A percentile compares a stretch with the other conserved stretches of the same genome.
Conservation (phyloP, 2,888 invertebrate genomes). For the Drosophila paranaensis region DNA sequence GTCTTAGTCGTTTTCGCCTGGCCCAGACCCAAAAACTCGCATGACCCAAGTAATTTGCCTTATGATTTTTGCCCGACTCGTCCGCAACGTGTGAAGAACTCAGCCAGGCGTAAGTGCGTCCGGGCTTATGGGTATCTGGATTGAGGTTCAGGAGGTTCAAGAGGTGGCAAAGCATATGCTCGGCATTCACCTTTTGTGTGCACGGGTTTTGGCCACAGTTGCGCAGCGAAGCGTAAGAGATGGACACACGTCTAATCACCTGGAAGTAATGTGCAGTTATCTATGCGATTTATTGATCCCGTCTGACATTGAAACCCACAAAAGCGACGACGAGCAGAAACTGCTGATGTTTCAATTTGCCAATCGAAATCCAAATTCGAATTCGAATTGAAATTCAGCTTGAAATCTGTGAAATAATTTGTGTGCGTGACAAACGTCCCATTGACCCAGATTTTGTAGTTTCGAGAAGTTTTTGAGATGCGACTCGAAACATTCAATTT, state of each 20-base stretch:
- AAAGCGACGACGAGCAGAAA: neutral
- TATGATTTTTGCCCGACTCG: slow-evolving; percentile 58
- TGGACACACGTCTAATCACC: slow-evolving; percentile 77
- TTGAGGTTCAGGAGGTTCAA: slow-evolving; percentile 2
- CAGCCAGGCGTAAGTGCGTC: slow-evolving; percentile 76
- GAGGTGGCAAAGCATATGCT: slow-evolving; percentile 42
- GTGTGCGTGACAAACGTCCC: slow-evolving; percentile 18
- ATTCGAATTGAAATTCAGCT: slow-evolving; percentile 1
- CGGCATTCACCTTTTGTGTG: slow-evolving; percentile 47
- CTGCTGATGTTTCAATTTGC: slow-evolving; percentile 43
- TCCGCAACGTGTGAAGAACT: slow-evolving; percentile 71
- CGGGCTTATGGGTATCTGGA: slow-evolving; percentile 36
- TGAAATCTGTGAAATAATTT: slow-evolving; percentile 1
- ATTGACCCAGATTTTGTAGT: slow-evolving; percentile 52
- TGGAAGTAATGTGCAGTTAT: slow-evolving; percentile 70
- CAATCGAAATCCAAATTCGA: neutral
- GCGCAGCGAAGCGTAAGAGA: slow-evolving; percentile 68
- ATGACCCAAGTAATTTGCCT: slow-evolving; percentile 73
- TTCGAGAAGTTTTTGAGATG: slow-evolving; percentile 21
- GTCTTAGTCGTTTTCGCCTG: slow-evolving; percentile 15
- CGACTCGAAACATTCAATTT: slow-evolving; percentile 4
- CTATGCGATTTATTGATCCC: slow-evolving; percentile 76
- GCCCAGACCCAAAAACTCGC: slow-evolving; percentile 28
- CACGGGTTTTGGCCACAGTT: slow-evolving; percentile 52
- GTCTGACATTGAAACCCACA: slow-evolving; percentile 72